Conservation (phyloP, 2,113 vertebrate genomes). For the Passer domesticus region DNA sequence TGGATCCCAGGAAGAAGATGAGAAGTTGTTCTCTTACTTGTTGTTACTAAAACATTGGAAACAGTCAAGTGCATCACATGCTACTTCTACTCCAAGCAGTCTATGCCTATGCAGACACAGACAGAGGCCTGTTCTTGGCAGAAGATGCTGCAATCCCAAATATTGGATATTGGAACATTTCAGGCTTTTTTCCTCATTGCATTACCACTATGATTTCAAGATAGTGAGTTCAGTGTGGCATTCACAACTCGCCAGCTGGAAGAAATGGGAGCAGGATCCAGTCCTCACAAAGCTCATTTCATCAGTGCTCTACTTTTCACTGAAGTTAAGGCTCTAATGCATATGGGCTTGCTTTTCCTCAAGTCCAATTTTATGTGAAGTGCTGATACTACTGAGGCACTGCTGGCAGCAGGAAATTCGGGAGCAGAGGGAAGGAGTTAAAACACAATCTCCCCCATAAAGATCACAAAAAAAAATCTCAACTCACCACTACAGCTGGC, state of each 20-base stretch:
- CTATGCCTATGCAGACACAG: neutral
- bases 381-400: neutral
- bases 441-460: neutral
- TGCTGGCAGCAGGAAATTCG: neutral
- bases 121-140: neutral
- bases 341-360: neutral
- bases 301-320: neutral
- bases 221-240: neutral
- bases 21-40: neutral
- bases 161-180: neutral
- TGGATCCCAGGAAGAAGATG: neutral
- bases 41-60: neutral
- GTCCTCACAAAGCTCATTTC: neutral
- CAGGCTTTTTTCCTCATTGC: neutral
- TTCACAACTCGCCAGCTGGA: neutral
- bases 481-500: slow-evolving; percentile 87
- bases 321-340: neutral
- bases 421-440: neutral
- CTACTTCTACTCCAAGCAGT: neutral
- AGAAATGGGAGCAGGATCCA: neutral
- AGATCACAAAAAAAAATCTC: neutral
- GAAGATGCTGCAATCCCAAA: neutral
- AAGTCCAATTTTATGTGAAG: neutral
- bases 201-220: neutral
- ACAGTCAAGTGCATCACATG: neutral